Base-by-base conservation (phyloP, 2,113 vertebrate species). In the Miniopterus natalensis region DNA sequence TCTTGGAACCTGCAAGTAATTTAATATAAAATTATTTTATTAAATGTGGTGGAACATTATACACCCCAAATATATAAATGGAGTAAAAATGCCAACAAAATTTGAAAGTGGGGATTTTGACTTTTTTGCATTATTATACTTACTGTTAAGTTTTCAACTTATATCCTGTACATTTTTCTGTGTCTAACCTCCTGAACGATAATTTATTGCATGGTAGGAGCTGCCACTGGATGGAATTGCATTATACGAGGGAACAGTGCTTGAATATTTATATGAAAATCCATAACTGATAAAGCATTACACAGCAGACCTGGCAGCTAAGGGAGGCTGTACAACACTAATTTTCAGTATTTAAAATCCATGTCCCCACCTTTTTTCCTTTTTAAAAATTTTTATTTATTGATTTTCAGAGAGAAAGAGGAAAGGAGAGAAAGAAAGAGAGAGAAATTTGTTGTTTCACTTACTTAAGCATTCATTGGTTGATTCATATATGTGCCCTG, bases 231-330 rank as follows among this genome's bases (percentile, higher is more conserved):
- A 59, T 94, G 42, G 57, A 65, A 74, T 74, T 87, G 29, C 27
- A 49, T 70, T 88, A 49, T 77, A 77, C 14, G 65, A n/a, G 89
- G 14, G 29, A 45, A 92, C 6, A 23, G 49, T 0, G 1, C 47
- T 92, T 66, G 73, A 94, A 40, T 77, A 71, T 85, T 53, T 77
- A 40, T 45, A 36, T 93, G 68, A 75, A 77, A 93, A 84, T 45
- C 65, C 65, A 59, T n/a, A 65, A 61, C 10, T 49, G 29, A 71
- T 55, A 79, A 63, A 65, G 25, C 9, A 25, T 89, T 27, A 21
- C 31, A 23, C 18, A 49, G 40, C 14, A 47, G 85, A 45, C 5
- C 47, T 47, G 17, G 40, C 15, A 55, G 70, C 9, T 8, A 5
- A 77, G 8, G 49, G 68, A 61, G 23, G 42, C 7, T 53, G 27